Conservation (phyloP, 2,113 vertebrate genomes). For the Nothoprocta pentlandii region DNA sequence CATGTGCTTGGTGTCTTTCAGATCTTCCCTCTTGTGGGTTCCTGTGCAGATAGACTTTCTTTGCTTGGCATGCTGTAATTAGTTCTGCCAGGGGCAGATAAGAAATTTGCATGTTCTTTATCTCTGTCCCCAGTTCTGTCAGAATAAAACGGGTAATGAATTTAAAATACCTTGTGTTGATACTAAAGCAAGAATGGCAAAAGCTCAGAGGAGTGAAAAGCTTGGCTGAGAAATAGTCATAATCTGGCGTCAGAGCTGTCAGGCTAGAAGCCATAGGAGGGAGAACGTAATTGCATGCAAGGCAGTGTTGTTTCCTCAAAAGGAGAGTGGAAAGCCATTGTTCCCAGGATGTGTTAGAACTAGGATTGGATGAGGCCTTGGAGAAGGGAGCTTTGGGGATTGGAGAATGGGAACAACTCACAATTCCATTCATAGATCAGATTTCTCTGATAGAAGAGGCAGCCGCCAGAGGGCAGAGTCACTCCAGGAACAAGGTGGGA, state of each 20-base stretch:
- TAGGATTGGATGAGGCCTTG: neutral
- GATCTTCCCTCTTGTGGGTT: neutral
- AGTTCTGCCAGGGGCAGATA: slow-evolving; percentile 20
- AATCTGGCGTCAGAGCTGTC: neutral
- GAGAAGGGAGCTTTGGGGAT: neutral
- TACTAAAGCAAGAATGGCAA: slow-evolving; percentile 29
- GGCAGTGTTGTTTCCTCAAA: neutral
- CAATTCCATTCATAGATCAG: neutral
- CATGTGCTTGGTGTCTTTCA: neutral
- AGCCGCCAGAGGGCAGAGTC: slow-evolving; percentile 68
- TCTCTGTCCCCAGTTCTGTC: neutral
- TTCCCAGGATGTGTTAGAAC: neutral
- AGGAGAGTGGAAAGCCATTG: neutral
- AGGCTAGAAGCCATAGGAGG: neutral
- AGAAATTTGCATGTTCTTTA: slow-evolving; percentile 12
- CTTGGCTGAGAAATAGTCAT: neutral
- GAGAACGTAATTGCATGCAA: neutral
- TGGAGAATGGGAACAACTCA: rapidly evolving
- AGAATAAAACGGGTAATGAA: slow-evolving; percentile 7
- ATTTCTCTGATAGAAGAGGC: neutral
- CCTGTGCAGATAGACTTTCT: slow-evolving; percentile 45
- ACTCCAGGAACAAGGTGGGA: neutral
- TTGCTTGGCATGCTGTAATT: slow-evolving; percentile 56
- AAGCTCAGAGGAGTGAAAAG: neutral
- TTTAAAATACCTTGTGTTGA: slow-evolving; percentile 29